Evolutionary conservation across 1,140 invertebrate genomes (phyloP), one percentile per base, ranked within the genome.

Genomic region (Pseudachorutes palmiensis): DNA sequence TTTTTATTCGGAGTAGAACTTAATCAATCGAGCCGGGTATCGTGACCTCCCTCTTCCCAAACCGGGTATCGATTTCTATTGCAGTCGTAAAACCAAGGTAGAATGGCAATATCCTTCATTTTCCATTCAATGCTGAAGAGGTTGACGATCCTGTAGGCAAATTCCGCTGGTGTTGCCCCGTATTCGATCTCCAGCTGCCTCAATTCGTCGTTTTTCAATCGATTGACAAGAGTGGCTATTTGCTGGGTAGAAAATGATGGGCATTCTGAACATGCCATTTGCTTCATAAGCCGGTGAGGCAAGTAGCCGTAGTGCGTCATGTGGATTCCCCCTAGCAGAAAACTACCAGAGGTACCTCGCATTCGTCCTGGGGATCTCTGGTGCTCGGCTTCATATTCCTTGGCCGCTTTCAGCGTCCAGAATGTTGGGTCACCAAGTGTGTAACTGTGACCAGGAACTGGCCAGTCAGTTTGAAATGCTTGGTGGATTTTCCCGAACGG

Each of bases 251-350:
- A 29, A 26, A 28, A 45, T 2, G 26, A 28, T 30, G 24, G 14
- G n/a, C 36, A 14, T 64, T 64, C 63, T 22, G 41, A 45, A 16
- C 12, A 12, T 26, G 59, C 12, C 3, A 33, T 61, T 61, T 16
- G 32, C 12, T 32, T 26, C 12, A 32, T 24, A 31, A 61, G 22
- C 30, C 9, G 29, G 22, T 55, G 30, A 22, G 64, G 64, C 16
- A 60, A 22, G 33, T 66, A 66, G 2, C 51, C 64, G 28, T 58
- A 62, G 24, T 66, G 51, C 28, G 64, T 62, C 64, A 66, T 58
- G 33, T 66, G 64, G 28, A 66, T 66, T 19, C 64, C 64, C 2
- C 64, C 64, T 12, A 66, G 55, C 2, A 66, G 19, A 30, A 22
- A 59, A 30, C 36, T 9, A 2, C 12, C 2, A 36, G 2, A 12